Conservation (phyloP, 1,140 invertebrate genomes). For the Drosophila rhopaloa region DNA sequence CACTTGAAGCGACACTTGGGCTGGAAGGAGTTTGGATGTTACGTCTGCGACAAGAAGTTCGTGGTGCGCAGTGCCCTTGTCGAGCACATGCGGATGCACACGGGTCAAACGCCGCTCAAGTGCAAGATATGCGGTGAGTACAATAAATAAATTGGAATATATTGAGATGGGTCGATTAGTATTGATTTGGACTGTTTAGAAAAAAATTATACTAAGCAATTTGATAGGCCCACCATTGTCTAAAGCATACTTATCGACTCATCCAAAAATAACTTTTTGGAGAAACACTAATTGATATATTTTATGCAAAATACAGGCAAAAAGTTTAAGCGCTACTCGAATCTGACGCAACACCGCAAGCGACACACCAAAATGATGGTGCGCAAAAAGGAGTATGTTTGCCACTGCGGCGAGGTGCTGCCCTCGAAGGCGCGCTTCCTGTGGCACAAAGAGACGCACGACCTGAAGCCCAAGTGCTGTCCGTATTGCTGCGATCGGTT, state of each 20-base stretch:
- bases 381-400: slow-evolving; percentile 91
- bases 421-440: slow-evolving; percentile 92
- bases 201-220: neutral
- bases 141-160: neutral
- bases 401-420: slow-evolving; percentile 92
- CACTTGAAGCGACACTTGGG: slow-evolving; percentile 92
- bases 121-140: slow-evolving; percentile 90
- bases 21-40: slow-evolving; percentile 88
- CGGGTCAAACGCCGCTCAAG: slow-evolving; percentile 91
- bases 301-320: slow-evolving; percentile 82
- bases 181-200: neutral
- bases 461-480: slow-evolving; percentile 92
- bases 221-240: too few relatives aligned
- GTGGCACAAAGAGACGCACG: slow-evolving; percentile 94
- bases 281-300: neutral
- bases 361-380: slow-evolving; percentile 88
- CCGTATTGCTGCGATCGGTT: slow-evolving; percentile 93
- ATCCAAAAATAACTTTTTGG: too few relatives aligned
- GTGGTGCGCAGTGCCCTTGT: slow-evolving; percentile 91
- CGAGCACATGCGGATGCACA: slow-evolving; percentile 93
- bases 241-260: neutral
- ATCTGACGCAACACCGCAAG: slow-evolving; percentile 93
- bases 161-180: neutral
- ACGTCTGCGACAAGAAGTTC: slow-evolving; percentile 92
- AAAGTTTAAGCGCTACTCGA: slow-evolving; percentile 93